Base-by-base conservation (phyloP, 2,113 vertebrate genomes). In the Alligator mississippiensis region DNA sequence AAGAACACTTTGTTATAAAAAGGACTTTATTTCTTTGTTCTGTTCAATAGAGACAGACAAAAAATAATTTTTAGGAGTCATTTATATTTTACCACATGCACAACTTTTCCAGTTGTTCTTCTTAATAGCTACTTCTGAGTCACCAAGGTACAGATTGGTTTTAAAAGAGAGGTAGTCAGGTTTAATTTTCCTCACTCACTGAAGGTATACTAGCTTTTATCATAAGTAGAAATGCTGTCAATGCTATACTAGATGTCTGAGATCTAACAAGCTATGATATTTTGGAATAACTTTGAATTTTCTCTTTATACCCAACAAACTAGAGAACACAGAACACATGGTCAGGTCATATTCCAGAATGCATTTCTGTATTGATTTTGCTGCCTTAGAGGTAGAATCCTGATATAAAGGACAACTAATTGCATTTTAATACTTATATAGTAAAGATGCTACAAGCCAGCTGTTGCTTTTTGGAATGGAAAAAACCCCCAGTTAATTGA, bases 351-450 rank as follows among this genome's bases (percentile, higher is more conserved):
- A 68, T 60, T 77, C 34, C 81, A 25, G 15, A 70, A 24, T 8
- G 13, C 9, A 79, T 68, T 89, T 55, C 13, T 8, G 34, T 70
- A n/a, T 70, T 80, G 82, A 89, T 87, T 80, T 47, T 6, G 59
- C 74, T 86, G 77, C 60, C 72, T 85, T 25, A 77, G 92, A 87
- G 88, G 84, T 91, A 10, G 60, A 84, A 27, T 5, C 9, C 61
- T 47, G 82, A 83, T 30, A 75, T 30, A 87, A 82, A 92, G 89
- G 21, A 61, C 59, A 85, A 80, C 28, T 60, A 47, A 64, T 62
- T 85, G 80, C 66, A 82, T 90, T 88, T 87, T 80, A 82, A 87
- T 84, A 85, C 61, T 78, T 13, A 25, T 47, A 47, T 6, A 3
- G 63, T 54, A 58, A 70, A 76, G 77, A 55, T 47, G 82, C 1